A percentile compares a stretch with the other conserved stretches of the same genome.
These are phyloP conservation scores for Amphiprion ocellaris DNA, from an alignment of 2,113 vertebrate genomes.

Conservation along the genomic window DNA sequence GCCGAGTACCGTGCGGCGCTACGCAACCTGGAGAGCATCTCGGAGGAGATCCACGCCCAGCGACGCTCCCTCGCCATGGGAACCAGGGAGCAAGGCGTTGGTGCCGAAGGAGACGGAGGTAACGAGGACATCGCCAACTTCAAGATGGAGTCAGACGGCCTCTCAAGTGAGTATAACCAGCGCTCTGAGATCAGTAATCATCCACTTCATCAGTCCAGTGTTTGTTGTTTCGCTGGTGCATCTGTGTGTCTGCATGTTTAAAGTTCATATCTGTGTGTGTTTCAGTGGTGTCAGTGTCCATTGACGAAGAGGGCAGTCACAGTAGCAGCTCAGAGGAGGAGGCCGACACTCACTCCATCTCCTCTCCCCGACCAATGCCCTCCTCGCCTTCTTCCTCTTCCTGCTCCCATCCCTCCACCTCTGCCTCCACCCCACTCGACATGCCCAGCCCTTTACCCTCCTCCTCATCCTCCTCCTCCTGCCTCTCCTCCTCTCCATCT, in stretches of 20 bases:
- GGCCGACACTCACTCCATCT: conserved; percentile 86
- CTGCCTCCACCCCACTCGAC: conserved; percentile 81
- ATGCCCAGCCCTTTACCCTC: conserved; percentile 70
- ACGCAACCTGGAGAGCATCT: conserved; percentile 95
- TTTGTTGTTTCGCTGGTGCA: neutral
- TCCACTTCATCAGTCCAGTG: neutral
- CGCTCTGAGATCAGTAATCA: neutral
- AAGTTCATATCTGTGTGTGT: conserved; percentile 59
- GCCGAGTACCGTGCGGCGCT: conserved; percentile 93
- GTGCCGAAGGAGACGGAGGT: conserved; percentile 86
- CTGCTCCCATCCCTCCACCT: conserved; percentile 55
- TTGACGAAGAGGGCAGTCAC: conserved; percentile 92
- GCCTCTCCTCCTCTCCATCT: conserved; percentile 53
- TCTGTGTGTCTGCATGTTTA: conserved; percentile 54
- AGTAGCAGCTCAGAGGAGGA: conserved; percentile 92
- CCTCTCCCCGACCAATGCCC: conserved; percentile 83
- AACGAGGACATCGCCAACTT: conserved; percentile 86
- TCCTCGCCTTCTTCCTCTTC: conserved; percentile 77
- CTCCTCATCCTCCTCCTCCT: conserved; percentile 52
- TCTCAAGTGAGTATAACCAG: conserved; percentile 89
- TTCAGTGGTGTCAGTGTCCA: conserved; percentile 93
- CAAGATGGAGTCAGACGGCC: conserved; percentile 88
- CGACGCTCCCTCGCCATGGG: conserved; percentile 91
- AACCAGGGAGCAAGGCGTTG: conserved; percentile 91
- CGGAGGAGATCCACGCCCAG: conserved; percentile 96